A percentile compares a stretch with the other conserved stretches of the same genome.
Conservation (phyloP, 2,113 vertebrate species). For the Lophotis ruficrista region DNA sequence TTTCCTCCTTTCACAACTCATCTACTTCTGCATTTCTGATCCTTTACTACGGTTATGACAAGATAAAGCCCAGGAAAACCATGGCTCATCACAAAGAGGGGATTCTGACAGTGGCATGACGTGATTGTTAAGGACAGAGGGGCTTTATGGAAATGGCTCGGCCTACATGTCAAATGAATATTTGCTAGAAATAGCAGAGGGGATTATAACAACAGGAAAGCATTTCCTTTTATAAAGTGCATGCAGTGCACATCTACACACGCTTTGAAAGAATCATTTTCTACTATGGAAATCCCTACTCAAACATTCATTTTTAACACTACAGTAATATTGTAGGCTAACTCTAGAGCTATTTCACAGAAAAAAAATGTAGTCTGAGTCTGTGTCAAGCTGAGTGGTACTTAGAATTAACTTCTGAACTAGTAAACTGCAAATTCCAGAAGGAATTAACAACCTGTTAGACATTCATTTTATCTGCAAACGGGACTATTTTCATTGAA, state of each 20-base stretch:
- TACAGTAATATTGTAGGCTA: neutral
- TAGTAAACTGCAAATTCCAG: neutral
- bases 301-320: conserved; percentile 23
- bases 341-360: neutral
- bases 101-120: neutral
- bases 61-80: conserved; percentile 33
- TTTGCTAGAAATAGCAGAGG: conserved; percentile 19
- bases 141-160: conserved; percentile 45
- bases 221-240: conserved; percentile 17
- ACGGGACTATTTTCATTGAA: neutral
- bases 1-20: conserved; percentile 15
- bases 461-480: conserved; percentile 9
- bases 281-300: conserved; percentile 26
- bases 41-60: neutral
- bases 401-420: conserved; percentile 43
- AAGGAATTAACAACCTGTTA: neutral
- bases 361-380: neutral
- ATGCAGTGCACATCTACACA: neutral
- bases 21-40: neutral
- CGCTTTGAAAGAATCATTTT: conserved; percentile 19
- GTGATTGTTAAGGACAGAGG: conserved; percentile 20
- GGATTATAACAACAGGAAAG: conserved; percentile 20
- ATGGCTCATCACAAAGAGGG: neutral
- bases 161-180: conserved; percentile 18
- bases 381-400: neutral